Percentiles rank a stretch among this genome's conserved stretches.
Evolutionary conservation across 2,888 invertebrate genomes (phyloP).

Genomic region (Frankliniella intonsa): DNA sequence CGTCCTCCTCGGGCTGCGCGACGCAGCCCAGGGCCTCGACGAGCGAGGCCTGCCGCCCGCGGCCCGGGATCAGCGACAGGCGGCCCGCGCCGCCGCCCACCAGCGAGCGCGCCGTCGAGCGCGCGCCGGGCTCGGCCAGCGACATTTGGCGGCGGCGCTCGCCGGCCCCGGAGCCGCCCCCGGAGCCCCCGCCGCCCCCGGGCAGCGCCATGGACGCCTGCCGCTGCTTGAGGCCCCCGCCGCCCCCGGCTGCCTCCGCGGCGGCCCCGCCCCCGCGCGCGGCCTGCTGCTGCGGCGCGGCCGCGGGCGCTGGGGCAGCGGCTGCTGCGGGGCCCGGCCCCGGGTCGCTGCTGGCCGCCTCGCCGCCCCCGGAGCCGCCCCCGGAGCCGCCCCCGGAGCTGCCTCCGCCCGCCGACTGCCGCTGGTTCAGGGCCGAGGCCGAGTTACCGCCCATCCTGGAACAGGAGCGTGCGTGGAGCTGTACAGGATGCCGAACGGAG

Average conservation of each 20-base stretch:
- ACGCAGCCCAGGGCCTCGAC: constrained; percentile 19
- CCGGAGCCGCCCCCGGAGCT: neutral
- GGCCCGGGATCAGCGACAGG: neutral
- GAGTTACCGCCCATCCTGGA: constrained; percentile 18
- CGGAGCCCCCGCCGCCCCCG: constrained; percentile 1
- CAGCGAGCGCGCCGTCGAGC: neutral
- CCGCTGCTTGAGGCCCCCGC: neutral
- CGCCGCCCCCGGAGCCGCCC: neutral
- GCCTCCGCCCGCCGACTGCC: neutral
- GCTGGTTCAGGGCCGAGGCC: neutral
- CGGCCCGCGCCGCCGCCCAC: neutral
- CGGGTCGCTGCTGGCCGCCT: neutral
- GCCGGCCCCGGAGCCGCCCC: neutral
- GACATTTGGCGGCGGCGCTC: neutral
- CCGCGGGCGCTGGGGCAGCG: neutral
- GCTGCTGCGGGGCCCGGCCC: neutral
- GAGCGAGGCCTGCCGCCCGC: constrained; percentile 10
- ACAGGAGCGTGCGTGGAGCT: neutral
- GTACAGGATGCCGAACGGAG: neutral
- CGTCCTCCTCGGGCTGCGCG: constrained; percentile 31
- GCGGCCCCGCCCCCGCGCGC: too few species aligned
- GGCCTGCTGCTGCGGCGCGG: neutral
- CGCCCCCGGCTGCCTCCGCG: too few species aligned
- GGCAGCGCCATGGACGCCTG: constrained; percentile 18
- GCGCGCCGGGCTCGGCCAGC: neutral